These are phyloP conservation scores for Alethe diademata DNA, from an alignment of 2,113 vertebrate species.

Conservation along the genomic window DNA sequence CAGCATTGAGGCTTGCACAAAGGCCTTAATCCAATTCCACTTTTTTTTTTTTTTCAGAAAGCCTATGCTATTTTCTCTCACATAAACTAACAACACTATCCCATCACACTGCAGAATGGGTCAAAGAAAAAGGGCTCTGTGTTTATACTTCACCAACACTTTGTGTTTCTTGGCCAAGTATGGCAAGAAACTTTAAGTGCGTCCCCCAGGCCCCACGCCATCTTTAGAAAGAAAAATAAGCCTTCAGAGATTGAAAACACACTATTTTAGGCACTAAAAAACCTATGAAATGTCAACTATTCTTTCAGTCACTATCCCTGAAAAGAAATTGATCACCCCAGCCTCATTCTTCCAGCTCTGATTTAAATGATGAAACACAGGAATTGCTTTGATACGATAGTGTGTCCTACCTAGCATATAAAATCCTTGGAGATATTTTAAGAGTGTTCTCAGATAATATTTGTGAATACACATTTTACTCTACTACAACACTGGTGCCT, in stretches of 20 bases:
- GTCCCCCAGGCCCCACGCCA: slow-evolving; percentile 84
- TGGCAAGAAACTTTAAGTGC: slow-evolving; percentile 92
- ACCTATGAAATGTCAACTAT: slow-evolving; percentile 74
- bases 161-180: slow-evolving; percentile 92
- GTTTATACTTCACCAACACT: slow-evolving; percentile 95
- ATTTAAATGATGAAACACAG: slow-evolving; percentile 38
- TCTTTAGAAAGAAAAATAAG: slow-evolving; percentile 87
- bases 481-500: neutral
- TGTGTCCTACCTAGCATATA: neutral
- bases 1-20: slow-evolving; percentile 95
- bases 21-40: slow-evolving; percentile 99
- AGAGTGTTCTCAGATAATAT: neutral
- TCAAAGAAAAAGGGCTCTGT: slow-evolving; percentile 93
- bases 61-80: slow-evolving; percentile 97
- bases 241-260: slow-evolving; percentile 75
- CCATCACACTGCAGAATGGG: slow-evolving; percentile 92
- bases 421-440: neutral
- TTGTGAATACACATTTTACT: neutral
- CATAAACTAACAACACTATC: slow-evolving; percentile 99
- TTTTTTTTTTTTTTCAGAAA: slow-evolving; percentile 85
- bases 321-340: slow-evolving; percentile 52
- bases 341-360: slow-evolving; percentile 19
- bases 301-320: slow-evolving; percentile 67
- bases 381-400: neutral
- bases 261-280: slow-evolving; percentile 69